Conservation (phyloP, 1,140 invertebrate genomes). For the Megalonaias nervosa region DNA sequence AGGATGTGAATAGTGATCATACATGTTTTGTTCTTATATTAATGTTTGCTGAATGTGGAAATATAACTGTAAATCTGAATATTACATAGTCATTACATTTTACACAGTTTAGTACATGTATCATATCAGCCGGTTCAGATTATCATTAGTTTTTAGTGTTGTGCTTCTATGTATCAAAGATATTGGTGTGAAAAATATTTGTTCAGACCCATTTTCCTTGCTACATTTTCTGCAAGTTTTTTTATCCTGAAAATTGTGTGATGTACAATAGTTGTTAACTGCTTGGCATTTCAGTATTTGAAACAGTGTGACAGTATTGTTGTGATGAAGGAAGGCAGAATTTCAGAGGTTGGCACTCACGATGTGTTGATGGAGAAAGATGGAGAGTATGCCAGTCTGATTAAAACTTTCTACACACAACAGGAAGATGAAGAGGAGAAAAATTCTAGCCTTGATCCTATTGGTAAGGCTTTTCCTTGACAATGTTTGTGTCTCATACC, state of each 20-base stretch:
- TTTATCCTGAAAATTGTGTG: not conserved
- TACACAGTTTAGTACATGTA: no score
- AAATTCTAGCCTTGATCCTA: slow-evolving; percentile 1
- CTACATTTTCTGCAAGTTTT: no score
- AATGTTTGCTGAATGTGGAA: no score
- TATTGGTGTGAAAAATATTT: no score
- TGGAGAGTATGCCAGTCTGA: slow-evolving; percentile 72
- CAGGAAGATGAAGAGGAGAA: slow-evolving; percentile 26
- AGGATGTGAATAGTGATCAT: no score
- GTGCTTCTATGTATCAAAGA: no score
- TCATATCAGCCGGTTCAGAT: no score
- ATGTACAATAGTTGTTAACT: not conserved
- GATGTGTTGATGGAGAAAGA: slow-evolving; percentile 56
- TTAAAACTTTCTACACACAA: slow-evolving; percentile 66
- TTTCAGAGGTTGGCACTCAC: slow-evolving; percentile 67
- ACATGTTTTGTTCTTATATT: no score
- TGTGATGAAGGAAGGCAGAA: slow-evolving; percentile 68
- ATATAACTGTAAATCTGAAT: no score
- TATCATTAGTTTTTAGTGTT: no score
- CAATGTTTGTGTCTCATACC: not conserved
- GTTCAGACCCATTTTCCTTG: no score
- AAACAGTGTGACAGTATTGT: slow-evolving; percentile 76
- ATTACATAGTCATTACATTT: no score
- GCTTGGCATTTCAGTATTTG: slow-evolving; percentile 62
- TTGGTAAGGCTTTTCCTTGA: not conserved